These are phyloP conservation scores for Xanthorhoe spadicearia DNA, from an alignment of 2,888 invertebrate species.

Conservation along the genomic window DNA sequence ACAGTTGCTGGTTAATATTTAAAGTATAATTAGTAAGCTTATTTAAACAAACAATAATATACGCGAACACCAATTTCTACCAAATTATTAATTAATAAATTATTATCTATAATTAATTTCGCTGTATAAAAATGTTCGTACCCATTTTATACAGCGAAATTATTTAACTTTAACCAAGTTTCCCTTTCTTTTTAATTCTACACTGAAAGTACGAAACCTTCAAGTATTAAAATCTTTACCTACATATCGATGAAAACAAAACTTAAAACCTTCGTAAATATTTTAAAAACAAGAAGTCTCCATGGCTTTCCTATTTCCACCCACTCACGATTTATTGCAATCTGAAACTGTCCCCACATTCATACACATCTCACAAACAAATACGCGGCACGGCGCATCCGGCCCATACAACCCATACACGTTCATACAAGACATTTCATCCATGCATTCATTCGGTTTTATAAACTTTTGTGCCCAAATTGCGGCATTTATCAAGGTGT, in stretches of 20 bases:
- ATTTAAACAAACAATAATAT: too few relatives aligned
- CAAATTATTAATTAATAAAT: too few relatives aligned
- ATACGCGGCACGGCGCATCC: slow-evolving; percentile 71
- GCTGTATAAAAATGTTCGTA: too few relatives aligned
- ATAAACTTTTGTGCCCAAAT: slow-evolving; percentile 51
- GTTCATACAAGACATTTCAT: slow-evolving; percentile 49
- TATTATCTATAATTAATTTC: too few relatives aligned
- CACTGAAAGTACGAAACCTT: too few relatives aligned
- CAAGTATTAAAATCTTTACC: background rate
- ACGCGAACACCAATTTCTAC: too few relatives aligned
- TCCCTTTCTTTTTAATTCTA: too few relatives aligned
- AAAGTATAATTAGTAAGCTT: too few relatives aligned
- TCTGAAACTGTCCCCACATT: slow-evolving; percentile 78
- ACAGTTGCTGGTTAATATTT: too few relatives aligned
- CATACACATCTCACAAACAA: slow-evolving; percentile 66
- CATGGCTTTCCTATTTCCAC: slow-evolving; percentile 57
- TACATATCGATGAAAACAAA: too few relatives aligned
- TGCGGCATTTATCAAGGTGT: slow-evolving; percentile 47
- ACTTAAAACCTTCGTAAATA: background rate
- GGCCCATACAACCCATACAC: slow-evolving; percentile 62
- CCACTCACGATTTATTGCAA: slow-evolving; percentile 80
- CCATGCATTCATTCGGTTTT: slow-evolving; percentile 49
- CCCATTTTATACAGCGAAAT: too few relatives aligned
- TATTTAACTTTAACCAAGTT: too few relatives aligned
- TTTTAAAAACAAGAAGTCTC: slow-evolving; percentile 41